phyloP scores from a whole-genome alignment of 2,113 vertebrate species.

The Empidonax traillii region DNA sequence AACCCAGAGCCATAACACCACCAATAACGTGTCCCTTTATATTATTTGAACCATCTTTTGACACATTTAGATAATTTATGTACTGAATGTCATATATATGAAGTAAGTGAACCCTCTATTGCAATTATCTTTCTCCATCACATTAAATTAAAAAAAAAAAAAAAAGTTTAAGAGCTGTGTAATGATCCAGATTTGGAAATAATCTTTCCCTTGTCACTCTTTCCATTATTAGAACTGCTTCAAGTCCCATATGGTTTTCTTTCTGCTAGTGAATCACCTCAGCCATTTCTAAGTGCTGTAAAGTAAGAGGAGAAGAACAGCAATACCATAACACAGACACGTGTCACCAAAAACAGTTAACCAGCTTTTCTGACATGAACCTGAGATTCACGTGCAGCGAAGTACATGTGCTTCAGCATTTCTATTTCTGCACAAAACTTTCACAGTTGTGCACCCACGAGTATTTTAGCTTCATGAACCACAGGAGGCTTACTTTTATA shows the following conservation, averaged over 20 bases:
- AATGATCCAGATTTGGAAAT: not conserved
- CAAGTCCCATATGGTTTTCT: not conserved
- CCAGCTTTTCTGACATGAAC: not conserved
- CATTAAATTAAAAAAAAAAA: not conserved
- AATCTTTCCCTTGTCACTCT: not conserved
- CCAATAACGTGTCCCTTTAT: not conserved
- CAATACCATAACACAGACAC: not conserved
- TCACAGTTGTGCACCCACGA: not conserved
- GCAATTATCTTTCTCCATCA: not conserved
- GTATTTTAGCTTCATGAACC: not conserved
- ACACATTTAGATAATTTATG: not conserved
- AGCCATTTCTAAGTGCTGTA: not conserved
- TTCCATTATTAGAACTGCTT: conserved; percentile 6
- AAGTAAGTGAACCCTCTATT: not conserved
- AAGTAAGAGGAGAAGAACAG: not conserved
- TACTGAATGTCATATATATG: not conserved
- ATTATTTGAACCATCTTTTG: not conserved
- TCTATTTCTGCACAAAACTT: conserved; percentile 28
- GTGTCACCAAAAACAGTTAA: not conserved
- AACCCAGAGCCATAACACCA: not conserved
- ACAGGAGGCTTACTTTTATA: not conserved
- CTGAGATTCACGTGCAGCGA: not conserved
- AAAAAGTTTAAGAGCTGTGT: not conserved
- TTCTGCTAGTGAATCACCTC: not conserved
- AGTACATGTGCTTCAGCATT: not conserved